Evolutionary conservation across 2,888 invertebrate species (phyloP).

Genomic region (Deroplatys truncata): DNA sequence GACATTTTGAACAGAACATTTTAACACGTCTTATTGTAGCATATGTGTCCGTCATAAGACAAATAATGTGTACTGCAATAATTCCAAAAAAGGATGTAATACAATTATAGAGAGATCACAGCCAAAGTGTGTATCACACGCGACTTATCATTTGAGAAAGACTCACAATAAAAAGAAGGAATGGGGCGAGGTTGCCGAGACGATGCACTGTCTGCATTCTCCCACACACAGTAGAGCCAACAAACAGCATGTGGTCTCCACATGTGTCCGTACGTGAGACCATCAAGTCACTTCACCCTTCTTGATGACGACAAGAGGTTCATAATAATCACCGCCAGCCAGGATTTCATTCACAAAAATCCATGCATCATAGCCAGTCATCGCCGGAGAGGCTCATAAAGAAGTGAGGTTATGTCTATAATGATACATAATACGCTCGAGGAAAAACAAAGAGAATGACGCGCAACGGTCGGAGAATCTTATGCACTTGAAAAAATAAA

Average conservation of each 20-base stretch:
- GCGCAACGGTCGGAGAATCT: neutral
- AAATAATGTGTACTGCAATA: too few species aligned
- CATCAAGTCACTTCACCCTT: neutral
- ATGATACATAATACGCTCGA: neutral
- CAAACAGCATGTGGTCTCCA: neutral
- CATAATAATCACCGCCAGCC: neutral
- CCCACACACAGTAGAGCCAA: neutral
- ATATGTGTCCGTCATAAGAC: too few species aligned
- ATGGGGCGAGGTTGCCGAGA: neutral
- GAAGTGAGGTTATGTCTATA: neutral
- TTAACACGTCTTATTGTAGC: too few species aligned
- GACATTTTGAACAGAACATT: too few species aligned
- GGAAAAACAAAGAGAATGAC: neutral
- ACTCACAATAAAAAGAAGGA: neutral
- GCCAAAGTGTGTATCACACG: neutral
- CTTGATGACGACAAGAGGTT: neutral
- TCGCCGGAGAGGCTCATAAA: neutral
- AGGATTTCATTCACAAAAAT: conserved; percentile 4
- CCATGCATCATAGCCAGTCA: conserved; percentile 2
- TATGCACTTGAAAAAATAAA: neutral
- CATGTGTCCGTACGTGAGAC: conserved; percentile 3
- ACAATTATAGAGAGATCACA: too few species aligned
- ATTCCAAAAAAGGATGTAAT: too few species aligned
- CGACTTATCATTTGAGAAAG: neutral
- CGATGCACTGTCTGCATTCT: neutral